Conservation (phyloP, 2,888 invertebrate species). For the Cantharis nigra region DNA sequence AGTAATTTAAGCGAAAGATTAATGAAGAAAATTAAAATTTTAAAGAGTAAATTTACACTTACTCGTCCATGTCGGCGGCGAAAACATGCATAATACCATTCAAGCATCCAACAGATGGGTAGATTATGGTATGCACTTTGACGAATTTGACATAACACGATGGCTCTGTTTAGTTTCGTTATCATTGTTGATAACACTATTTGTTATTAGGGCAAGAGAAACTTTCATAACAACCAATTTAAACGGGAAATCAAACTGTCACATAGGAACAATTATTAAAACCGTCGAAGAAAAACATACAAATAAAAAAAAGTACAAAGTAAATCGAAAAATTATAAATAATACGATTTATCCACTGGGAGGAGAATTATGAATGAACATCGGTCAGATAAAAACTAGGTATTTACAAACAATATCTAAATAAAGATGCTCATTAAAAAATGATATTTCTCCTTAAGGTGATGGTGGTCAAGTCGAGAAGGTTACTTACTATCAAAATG, state of each 20-base stretch:
- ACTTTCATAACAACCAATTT: neutral
- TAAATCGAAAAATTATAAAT: neutral
- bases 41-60: neutral
- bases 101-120: neutral
- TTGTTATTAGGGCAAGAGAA: neutral
- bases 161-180: conserved; percentile 5
- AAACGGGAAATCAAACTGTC: neutral
- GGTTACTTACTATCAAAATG: no score
- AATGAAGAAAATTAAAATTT: neutral
- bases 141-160: neutral
- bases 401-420: neutral
- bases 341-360: neutral
- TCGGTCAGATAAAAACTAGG: neutral
- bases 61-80: neutral
- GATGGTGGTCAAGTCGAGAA: neutral
- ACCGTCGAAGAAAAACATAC: neutral
- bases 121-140: conserved; percentile 2
- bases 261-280: neutral
- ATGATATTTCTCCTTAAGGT: neutral
- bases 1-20: neutral
- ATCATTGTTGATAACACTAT: conserved; percentile 10
- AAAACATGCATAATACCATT: neutral
- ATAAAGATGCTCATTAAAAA: neutral
- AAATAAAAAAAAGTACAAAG: no score
- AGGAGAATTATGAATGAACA: neutral